Base-by-base conservation (phyloP, 2,113 vertebrate genomes). In the Ictidomys tridecemlineatus region DNA sequence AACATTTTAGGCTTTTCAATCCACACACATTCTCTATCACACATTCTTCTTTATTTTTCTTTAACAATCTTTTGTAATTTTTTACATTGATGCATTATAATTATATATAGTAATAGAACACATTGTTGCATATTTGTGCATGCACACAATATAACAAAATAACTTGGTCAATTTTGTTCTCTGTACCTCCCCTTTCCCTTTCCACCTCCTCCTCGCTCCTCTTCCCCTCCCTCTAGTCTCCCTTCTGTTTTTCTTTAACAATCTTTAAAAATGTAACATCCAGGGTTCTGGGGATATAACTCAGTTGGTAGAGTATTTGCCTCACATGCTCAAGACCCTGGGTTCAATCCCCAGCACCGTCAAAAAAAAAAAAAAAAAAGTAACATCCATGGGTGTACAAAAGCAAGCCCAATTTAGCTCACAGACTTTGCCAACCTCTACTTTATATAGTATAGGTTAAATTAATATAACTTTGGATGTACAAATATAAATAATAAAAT, bases 211-310 rank as follows among this genome's bases (percentile, higher is more conserved):
- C 58, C 61, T 63, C 61, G 0, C 8, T 63, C 61, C 24, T 63
- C 2, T 63, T 63, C 24, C 61, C 9, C 24, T 63, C 61, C 24
- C 24, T 63, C 61, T 63, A 63, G 2, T 63, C 16, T 16, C 16
- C 67, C 16, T 17, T 70, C 67, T 70, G 13, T 34, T 77, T 80
- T 93, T 74, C 73, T 85, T 90, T 56, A 93, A 67, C 16, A 85
- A 82, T 80, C 85, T 97, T 95, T 93, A 76, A 93, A 93, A 95
- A 42, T 34, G 4, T 90, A 95, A 79, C 85, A 89, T 58, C 22
- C 28, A 45, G 45, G 45, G 45, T 45, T 7, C 45, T 45, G 45
- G 45, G 45, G 45, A 45, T 45, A 45, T 45, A 45, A 8, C 45
- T 45, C 45, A 45, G 45, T 45, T 45, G 45, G 8, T 45, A 45